Base-by-base conservation (phyloP, 2,888 invertebrate species). In the Salticus scenicus region DNA sequence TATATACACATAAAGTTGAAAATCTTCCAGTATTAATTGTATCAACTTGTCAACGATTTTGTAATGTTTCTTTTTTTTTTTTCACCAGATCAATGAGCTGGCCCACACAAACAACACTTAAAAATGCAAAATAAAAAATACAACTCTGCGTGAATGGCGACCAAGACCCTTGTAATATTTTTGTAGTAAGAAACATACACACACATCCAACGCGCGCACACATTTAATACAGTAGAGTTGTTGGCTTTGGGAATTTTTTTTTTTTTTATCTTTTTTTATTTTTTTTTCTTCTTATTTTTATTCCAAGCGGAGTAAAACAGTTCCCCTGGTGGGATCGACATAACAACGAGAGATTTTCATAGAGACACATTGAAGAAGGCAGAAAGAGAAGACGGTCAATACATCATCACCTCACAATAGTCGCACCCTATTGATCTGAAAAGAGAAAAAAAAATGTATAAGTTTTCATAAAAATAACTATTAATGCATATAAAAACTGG, bases 371-470 rank as follows among this genome's bases (percentile, higher is more conserved):
- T 83, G 83, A 83, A 82, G 67, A 83, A 83, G 83, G 83, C 83
- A 83, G 67, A 83, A 83, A 72, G 73, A 83, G 83, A 83, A 72
- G 83, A 77, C 83, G 77, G 83, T 57, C 71, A 57, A 76, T 63
- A 70, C 69, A 64, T 41, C 28, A 37, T 33, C 33, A 31, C 28
- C 66, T 86, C 85, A 80, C 79, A 80, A 66, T 51, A 86, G 80
- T 63, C 85, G 85, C 51, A 86, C 80, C 85, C 85, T 86, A 66
- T 80, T 80, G 51, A 80, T 76, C 79, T 80, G 80, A 64, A 86
- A 86, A 80, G 63, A 71, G 20, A 0, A 66, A 72, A 42, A 82
- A 47, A 41, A 57, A 72, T 8, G 30, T 0, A 64, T 5, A 37
- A 37, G 7, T 37, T 37, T 37, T 37, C 37, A 37, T 4, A 4